Evolutionary conservation across 2,888 invertebrate species (phyloP).

Genomic region (Sminthurides aquaticus): DNA sequence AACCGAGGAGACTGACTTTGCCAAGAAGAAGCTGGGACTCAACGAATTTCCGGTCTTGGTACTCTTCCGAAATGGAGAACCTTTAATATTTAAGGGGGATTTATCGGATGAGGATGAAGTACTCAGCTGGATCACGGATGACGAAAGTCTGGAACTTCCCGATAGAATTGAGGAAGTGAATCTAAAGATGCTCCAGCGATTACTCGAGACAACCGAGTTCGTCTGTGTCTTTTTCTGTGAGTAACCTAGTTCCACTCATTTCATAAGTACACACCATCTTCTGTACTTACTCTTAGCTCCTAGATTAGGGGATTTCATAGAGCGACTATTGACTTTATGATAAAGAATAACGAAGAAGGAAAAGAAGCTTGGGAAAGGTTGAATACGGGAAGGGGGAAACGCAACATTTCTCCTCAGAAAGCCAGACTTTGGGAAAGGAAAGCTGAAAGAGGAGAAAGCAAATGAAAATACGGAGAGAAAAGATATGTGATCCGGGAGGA

Average conservation of each 20-base stretch:
- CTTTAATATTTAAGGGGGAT: constrained; percentile 76
- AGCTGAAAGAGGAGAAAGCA: no score
- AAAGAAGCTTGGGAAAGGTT: no score
- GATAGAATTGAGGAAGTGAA: constrained; percentile 91
- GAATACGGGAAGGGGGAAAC: no score
- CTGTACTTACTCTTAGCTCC: no score
- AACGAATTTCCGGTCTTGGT: constrained; percentile 77
- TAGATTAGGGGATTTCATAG: no score
- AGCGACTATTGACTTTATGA: no score
- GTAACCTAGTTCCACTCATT: constrained; percentile 47
- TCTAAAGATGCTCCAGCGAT: constrained; percentile 79
- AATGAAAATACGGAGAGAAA: no score
- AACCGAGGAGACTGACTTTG: constrained; percentile 72
- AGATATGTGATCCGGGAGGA: no score
- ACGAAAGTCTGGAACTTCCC: constrained; percentile 80
- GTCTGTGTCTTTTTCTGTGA: constrained; percentile 89
- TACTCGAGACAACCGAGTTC: constrained; percentile 76
- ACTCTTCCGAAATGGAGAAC: constrained; percentile 86
- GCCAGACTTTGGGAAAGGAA: no score
- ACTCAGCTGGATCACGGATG: constrained; percentile 81
- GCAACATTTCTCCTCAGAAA: no score
- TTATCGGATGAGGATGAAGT: constrained; percentile 87
- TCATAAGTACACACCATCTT: background rate
- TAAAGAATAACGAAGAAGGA: no score
- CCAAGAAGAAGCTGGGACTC: constrained; percentile 71